Evolutionary conservation across 2,113 vertebrate species (phyloP).

Genomic region (crab-eating macaque (Macaca fascicularis)): T2T-MFA8v1.1 NC_088392.1:13921001-13921500

Average conservation of each 20-base stretch:
- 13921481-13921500: neutral
- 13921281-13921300: neutral
- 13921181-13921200: neutral
- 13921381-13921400: neutral
- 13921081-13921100: neutral
- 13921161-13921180: neutral
- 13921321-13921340: neutral
- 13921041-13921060: too few relatives aligned
- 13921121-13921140: neutral
- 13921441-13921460: neutral
- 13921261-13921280: neutral
- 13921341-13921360: neutral
- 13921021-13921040: too few relatives aligned
- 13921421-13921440: neutral
- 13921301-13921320: neutral
- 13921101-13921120: neutral
- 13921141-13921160: too few relatives aligned
- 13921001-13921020: too few relatives aligned
- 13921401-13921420: neutral
- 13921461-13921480: neutral
- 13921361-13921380: neutral
- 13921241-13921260: neutral
- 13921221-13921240: neutral
- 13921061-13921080: neutral
- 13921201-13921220: neutral